These are phyloP conservation scores for Ancistrus triradiatus DNA, from an alignment of 2,113 vertebrate genomes.

Conservation along the genomic window DNA sequence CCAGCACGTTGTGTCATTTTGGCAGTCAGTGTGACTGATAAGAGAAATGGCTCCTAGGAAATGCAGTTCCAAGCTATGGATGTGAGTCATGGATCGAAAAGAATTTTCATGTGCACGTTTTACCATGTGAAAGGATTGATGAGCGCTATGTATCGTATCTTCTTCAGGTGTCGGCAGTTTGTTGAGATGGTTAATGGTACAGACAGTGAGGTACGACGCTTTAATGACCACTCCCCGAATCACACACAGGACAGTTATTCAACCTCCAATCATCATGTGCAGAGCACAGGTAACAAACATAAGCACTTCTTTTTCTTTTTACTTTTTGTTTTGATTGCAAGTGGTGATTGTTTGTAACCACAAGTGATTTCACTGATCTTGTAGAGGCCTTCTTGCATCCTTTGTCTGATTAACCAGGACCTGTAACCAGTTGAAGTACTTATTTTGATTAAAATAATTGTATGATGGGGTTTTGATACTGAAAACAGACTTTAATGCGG, in stretches of 20 bases:
- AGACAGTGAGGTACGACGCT: constrained; percentile 93
- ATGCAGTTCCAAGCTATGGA: no score
- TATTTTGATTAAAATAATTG: no score
- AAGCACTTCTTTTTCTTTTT: no score
- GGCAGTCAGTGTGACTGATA: constrained; percentile 3
- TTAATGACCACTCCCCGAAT: constrained; percentile 86
- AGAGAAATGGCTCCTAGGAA: no score
- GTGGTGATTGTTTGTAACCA: no score
- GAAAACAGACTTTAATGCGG: no score
- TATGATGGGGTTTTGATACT: no score
- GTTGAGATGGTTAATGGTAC: constrained; percentile 99
- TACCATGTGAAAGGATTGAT: background rate
- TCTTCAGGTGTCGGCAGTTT: constrained; percentile 83
- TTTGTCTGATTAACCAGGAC: no score
- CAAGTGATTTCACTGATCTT: no score
- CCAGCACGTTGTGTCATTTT: background rate
- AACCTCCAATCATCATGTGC: constrained; percentile 81
- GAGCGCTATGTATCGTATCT: background rate
- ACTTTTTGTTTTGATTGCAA: background rate
- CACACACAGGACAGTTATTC: constrained; percentile 91
- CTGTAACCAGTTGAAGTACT: no score
- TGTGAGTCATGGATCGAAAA: constrained; percentile 1
- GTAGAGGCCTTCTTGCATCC: no score
- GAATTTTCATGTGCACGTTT: background rate
- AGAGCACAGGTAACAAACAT: constrained; percentile 74